These are phyloP conservation scores for Esox niger DNA, from an alignment of 2,113 vertebrate species.

Conservation along the genomic window DNA sequence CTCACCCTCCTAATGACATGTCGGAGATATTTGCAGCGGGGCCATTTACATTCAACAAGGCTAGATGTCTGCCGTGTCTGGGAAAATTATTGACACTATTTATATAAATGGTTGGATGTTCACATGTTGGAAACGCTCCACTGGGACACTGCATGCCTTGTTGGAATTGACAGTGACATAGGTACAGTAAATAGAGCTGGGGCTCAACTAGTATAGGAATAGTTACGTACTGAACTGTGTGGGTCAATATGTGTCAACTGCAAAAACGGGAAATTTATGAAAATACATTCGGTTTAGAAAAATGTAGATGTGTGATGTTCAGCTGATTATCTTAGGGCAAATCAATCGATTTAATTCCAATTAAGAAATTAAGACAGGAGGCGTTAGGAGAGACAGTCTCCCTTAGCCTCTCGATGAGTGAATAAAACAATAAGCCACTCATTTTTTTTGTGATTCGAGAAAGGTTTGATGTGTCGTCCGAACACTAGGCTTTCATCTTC, in stretches of 20 bases:
- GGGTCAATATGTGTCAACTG: not conserved
- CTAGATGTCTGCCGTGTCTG: constrained; percentile 3
- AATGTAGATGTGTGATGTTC: too few species aligned
- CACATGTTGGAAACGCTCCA: constrained; percentile 30
- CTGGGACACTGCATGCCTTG: constrained; percentile 27
- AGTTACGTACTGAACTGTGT: not conserved
- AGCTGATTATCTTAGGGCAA: constrained; percentile 51
- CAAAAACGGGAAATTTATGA: not conserved
- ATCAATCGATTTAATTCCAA: constrained; percentile 54
- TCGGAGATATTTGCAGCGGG: constrained; percentile 53
- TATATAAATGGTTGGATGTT: constrained; percentile 31
- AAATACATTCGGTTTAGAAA: not conserved
- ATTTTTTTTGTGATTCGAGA: constrained; percentile 71
- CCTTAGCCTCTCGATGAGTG: constrained; percentile 43
- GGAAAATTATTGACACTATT: constrained; percentile 50
- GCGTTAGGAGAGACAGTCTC: constrained; percentile 59
- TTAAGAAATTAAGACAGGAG: constrained; percentile 44
- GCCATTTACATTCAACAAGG: constrained; percentile 23
- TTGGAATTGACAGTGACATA: constrained; percentile 27
- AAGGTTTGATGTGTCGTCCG: constrained; percentile 60
- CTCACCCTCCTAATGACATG: constrained; percentile 56
- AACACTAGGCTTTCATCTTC: constrained; percentile 65
- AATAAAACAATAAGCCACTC: constrained; percentile 76
- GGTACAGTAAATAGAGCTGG: constrained; percentile 20
- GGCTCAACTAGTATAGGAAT: constrained; percentile 1